phyloP scores from a whole-genome alignment of 2,113 vertebrate species.

The Phrynosoma platyrhinos region DNA sequence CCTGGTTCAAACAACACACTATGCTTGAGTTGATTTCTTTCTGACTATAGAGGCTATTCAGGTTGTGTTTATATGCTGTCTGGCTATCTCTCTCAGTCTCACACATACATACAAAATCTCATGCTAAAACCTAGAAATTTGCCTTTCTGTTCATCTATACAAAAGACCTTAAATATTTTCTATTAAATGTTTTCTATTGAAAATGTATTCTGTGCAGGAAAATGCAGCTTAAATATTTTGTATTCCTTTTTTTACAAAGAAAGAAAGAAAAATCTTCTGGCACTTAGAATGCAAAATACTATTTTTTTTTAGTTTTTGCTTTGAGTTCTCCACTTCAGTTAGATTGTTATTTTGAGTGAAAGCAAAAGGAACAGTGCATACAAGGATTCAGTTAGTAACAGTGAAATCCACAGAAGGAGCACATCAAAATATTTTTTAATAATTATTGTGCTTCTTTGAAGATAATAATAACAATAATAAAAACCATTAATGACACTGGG shows the following conservation, averaged over 20 bases:
- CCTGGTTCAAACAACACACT: neutral
- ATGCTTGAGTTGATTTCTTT: neutral
- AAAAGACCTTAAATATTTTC: neutral
- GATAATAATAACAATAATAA: constrained; percentile 29
- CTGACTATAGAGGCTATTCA: neutral
- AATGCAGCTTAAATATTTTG: neutral
- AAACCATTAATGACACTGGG: neutral
- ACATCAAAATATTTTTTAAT: constrained; percentile 32
- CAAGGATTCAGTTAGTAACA: constrained; percentile 16
- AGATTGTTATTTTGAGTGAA: neutral
- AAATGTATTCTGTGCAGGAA: neutral
- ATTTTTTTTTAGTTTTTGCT: neutral
- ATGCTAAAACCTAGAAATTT: too few relatives aligned
- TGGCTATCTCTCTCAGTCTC: too few relatives aligned
- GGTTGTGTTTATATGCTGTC: too few relatives aligned
- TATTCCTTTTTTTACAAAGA: neutral
- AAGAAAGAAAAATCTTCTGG: neutral
- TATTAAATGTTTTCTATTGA: neutral
- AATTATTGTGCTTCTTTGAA: constrained; percentile 40
- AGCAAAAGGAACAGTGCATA: neutral
- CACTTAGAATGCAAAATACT: neutral
- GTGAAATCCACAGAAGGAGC: constrained; percentile 15
- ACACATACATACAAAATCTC: neutral
- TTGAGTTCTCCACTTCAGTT: neutral
- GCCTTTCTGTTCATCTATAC: neutral